A percentile compares a stretch with the other conserved stretches of the same genome.
These are phyloP conservation scores for Emydoidea blandingii DNA, from an alignment of 2,797 vertebrate genomes.

Conservation along the genomic window DNA sequence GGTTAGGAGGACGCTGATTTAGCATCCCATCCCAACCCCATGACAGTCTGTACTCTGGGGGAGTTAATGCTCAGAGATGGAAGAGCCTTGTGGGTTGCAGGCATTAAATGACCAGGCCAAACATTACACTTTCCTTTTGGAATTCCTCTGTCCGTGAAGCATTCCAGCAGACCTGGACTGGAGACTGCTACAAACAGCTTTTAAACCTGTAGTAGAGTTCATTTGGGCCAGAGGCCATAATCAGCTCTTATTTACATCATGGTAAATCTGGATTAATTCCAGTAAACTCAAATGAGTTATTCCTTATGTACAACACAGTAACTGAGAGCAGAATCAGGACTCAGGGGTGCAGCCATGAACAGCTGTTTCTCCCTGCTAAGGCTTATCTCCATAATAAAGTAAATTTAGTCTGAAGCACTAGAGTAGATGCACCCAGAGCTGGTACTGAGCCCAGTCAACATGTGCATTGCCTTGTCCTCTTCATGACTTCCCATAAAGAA, in stretches of 20 bases:
- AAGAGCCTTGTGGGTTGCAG: not conserved
- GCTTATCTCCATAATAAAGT: not conserved
- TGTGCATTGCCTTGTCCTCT: not conserved
- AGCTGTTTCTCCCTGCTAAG: not conserved
- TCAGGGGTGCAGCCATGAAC: fast-evolving
- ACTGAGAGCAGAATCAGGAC: not conserved
- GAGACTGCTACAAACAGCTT: not conserved
- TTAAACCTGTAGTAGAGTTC: not conserved
- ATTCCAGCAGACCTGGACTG: not conserved
- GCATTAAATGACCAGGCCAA: not conserved
- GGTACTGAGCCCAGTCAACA: not conserved
- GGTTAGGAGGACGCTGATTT: not conserved
- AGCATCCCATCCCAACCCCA: not conserved
- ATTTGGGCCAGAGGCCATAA: not conserved
- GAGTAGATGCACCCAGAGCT: not conserved
- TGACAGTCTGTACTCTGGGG: not conserved
- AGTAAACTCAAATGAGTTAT: not conserved
- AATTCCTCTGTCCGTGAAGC: not conserved
- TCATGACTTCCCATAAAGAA: conserved; percentile 13
- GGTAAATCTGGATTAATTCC: not conserved
- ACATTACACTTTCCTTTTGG: not conserved
- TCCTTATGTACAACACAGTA: not conserved
- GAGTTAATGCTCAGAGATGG: not conserved
- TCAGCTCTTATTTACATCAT: not conserved
- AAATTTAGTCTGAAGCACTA: not conserved